Evolutionary conservation across 2,888 invertebrate species (phyloP), one percentile per base, ranked within the genome.

Genomic region (Punctoribates punctum): DNA sequence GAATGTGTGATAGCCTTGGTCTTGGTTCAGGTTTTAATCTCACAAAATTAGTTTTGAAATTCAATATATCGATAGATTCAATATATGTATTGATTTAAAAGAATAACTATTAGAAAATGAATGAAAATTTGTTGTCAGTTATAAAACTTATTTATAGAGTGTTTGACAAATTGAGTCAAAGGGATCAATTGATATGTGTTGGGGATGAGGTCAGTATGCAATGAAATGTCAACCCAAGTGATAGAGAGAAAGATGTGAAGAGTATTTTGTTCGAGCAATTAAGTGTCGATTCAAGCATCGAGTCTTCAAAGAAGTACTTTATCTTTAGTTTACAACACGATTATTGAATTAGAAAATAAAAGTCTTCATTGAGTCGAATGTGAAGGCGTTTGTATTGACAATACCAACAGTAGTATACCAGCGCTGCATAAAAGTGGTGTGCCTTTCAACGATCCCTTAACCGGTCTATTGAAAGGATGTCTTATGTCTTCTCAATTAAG

Each of bases 271-370:
- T 27, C 65, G 38, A 38, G 34, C 34, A 65, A 65, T 65, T 65
- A 34, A 65, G 65, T 25, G 34, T 34, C 20, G 27, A 65, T 65
- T 65, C 34, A 65, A 25, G 65, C 9, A 34, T 34, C 34, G 17
- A 65, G 34, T 13, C 17, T 8, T 65, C 34, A 65, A 65, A 65
- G 65, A 65, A 60, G n/a, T 65, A 65, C 65, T 65, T 65, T 65
- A 65, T 65, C 11, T 65, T 65, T 65, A 23, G 15, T 34, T 34
- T 27, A 65, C 29, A 34, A 65, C 65, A 65, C 27, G 29, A 65
- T 65, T 65, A 65, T 65, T 65, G 34, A 65, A 65, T 65, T 65
- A 65, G 65, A 65, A 54, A 29, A 65, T 65, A 65, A 65, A 65
- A 65, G 34, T 57, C 65, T 65, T 29, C 65, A 34, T 57, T 57